phyloP scores from a whole-genome alignment of 1,140 invertebrate genomes.

The Oncopeltus fasciatus region DNA sequence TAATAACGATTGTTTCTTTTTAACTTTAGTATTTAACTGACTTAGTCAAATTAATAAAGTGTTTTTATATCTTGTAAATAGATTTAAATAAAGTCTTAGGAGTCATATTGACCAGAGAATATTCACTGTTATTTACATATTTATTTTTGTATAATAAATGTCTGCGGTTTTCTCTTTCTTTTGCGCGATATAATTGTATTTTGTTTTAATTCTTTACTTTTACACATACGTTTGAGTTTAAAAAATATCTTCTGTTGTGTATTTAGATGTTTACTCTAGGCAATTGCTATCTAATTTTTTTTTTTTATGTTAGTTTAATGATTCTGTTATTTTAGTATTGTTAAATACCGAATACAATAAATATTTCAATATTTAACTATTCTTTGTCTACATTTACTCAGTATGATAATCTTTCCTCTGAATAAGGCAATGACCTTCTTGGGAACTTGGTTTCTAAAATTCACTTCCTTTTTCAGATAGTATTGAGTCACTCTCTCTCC shows the following conservation, averaged over 20 bases:
- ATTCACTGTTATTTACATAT: slow-evolving; percentile 6
- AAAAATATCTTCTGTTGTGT: background rate
- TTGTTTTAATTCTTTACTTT: background rate
- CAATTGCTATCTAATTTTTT: background rate
- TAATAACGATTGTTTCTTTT: background rate
- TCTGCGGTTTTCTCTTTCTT: background rate
- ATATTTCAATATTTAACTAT: background rate
- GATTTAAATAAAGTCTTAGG: slow-evolving; percentile 5
- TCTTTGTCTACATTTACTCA: no score
- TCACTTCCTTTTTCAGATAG: no score
- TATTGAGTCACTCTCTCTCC: no score
- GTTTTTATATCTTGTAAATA: slow-evolving; percentile 9
- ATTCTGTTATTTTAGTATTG: background rate
- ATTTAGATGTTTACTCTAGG: background rate
- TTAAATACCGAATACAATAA: background rate
- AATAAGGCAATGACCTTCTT: no score
- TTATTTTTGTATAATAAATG: slow-evolving; percentile 9
- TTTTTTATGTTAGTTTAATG: background rate
- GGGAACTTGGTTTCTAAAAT: no score
- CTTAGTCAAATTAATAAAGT: slow-evolving; percentile 1
- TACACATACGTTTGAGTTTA: background rate
- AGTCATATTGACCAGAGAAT: background rate
- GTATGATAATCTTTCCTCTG: no score
- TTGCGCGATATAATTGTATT: background rate
- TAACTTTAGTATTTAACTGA: slow-evolving; percentile 4